A percentile compares a stretch with the other conserved stretches of the same genome.
Conservation (phyloP, 2,888 invertebrate species). For the Gryllus longicercus region DNA sequence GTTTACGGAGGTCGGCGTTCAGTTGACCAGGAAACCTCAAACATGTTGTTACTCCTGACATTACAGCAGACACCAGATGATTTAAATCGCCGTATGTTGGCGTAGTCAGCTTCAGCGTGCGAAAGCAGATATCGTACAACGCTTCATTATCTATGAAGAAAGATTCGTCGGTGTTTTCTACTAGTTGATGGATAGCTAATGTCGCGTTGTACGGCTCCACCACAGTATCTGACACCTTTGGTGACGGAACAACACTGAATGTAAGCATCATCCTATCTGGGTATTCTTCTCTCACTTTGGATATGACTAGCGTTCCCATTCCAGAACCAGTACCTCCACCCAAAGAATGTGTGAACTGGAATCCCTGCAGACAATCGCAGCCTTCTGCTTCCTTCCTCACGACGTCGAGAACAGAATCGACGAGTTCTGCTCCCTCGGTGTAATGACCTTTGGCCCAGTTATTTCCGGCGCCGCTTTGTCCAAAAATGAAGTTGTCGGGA, state of each 20-base stretch:
- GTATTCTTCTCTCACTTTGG: constrained; percentile 22
- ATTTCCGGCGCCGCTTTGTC: no score
- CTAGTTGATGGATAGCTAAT: constrained; percentile 19
- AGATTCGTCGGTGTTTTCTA: not conserved
- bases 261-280: constrained; percentile 24
- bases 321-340: not conserved
- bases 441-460: no score
- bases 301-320: constrained; percentile 24
- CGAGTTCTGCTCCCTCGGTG: constrained; percentile 41
- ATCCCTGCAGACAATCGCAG: no score
- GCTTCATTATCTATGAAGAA: constrained; percentile 11
- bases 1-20: no score
- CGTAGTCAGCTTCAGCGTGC: no score
- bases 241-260: constrained; percentile 21
- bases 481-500: no score
- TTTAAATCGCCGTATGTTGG: no score
- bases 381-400: constrained; percentile 21
- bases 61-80: no score
- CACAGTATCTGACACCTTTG: constrained; percentile 20
- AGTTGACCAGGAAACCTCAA: no score
- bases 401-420: constrained; percentile 22
- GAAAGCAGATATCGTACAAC: no score
- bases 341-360: no score
- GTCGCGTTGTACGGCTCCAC: constrained; percentile 20
- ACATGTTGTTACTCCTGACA: no score